phyloP scores from a whole-genome alignment of 2,797 vertebrate species.

The Distichodus sexfasciatus region DNA sequence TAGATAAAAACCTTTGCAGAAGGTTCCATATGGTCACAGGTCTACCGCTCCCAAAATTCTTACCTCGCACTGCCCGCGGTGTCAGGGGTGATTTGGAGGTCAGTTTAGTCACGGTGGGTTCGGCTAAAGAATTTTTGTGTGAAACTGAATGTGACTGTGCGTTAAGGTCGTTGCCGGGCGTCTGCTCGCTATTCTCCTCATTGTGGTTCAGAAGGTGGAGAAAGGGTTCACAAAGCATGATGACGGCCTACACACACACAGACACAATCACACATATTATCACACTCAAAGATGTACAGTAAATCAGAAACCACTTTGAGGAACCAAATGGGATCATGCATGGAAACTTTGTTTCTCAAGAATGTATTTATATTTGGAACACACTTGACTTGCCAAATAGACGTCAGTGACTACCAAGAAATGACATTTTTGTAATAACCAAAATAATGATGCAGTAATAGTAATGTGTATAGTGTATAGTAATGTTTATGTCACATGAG shows the following conservation, averaged over 20 bases:
- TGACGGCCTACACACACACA: constrained; percentile 12
- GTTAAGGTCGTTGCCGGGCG: background rate
- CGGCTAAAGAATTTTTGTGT: background rate
- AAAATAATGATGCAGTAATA: no score
- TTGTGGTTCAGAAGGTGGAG: constrained; percentile 42
- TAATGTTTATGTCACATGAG: no score
- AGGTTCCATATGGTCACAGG: background rate
- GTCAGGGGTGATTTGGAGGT: constrained; percentile 22
- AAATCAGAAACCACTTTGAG: no score
- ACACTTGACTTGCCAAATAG: no score
- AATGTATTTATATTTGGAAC: no score
- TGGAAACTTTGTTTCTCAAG: no score
- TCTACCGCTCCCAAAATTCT: background rate
- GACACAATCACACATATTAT: background rate
- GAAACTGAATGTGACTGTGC: background rate
- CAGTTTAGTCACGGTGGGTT: background rate
- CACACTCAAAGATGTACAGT: background rate
- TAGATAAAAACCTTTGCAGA: background rate
- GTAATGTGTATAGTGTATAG: no score
- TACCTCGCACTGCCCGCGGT: constrained; percentile 27
- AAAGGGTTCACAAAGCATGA: constrained; percentile 51
- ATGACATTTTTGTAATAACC: no score
- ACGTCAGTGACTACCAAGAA: no score
- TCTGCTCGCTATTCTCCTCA: background rate
- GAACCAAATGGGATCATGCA: no score